A percentile compares a stretch with the other conserved stretches of the same genome.
Conservation (phyloP, 2,113 vertebrate species). For the Bos indicus region DNA sequence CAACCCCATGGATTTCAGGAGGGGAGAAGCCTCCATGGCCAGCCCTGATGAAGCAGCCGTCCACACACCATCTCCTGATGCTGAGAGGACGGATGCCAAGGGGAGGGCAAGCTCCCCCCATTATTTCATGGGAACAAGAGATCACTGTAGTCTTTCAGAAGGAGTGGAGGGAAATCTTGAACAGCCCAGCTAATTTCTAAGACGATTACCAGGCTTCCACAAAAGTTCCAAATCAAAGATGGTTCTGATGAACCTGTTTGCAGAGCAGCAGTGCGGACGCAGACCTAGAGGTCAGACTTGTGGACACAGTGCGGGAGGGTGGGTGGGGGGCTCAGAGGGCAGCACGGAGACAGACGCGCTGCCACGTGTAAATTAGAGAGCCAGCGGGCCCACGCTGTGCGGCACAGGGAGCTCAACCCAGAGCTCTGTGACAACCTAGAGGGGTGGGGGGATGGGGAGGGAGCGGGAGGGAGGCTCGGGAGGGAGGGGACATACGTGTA, state of each 20-base stretch:
- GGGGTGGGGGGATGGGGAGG: not conserved
- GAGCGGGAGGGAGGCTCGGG: not conserved
- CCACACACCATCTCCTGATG: not conserved
- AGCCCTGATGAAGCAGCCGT: too few species aligned
- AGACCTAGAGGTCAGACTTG: not conserved
- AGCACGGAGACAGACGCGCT: fast-evolving
- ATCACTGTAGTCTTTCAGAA: not conserved
- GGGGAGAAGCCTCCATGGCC: not conserved
- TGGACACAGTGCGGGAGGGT: not conserved
- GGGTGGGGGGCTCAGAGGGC: not conserved
- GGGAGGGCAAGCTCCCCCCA: not conserved
- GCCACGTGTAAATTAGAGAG: fast-evolving
- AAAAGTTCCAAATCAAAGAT: not conserved
- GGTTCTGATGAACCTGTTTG: not conserved
- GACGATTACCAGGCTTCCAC: not conserved
- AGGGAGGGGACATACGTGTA: not conserved
- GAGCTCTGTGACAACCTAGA: not conserved
- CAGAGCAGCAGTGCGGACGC: not conserved
- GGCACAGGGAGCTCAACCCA: not conserved
- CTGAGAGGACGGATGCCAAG: not conserved
- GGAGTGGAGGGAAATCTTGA: not conserved
- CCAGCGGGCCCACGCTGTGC: not conserved
- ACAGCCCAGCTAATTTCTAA: not conserved
- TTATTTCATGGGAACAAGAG: not conserved
- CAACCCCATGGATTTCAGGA: not conserved